Percentiles rank a stretch among this genome's conserved stretches.
Conservation (phyloP, 2,888 invertebrate species). For the Hoplodrina blanda region DNA sequence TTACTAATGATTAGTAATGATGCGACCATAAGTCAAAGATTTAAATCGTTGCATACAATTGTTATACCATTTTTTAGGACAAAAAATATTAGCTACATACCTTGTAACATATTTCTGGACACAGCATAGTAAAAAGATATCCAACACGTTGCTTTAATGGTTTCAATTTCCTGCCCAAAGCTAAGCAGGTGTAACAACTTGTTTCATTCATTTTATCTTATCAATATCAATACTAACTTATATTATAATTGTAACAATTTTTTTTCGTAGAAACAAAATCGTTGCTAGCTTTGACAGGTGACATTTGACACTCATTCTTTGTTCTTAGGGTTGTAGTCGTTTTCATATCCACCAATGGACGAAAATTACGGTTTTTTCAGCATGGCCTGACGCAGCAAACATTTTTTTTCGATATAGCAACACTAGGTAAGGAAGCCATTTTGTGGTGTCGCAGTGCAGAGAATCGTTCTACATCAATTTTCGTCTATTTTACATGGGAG, state of each 20-base stretch:
- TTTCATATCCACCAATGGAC: too few species aligned
- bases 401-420: conserved; percentile 64
- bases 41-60: too few species aligned
- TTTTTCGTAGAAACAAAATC: too few species aligned
- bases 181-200: conserved; percentile 25
- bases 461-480: conserved; percentile 82
- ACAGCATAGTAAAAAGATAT: conserved; percentile 10
- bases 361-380: not conserved
- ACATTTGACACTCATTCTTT: too few species aligned
- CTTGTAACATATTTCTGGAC: conserved; percentile 21
- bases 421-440: conserved; percentile 88
- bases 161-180: conserved; percentile 2
- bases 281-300: too few species aligned
- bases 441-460: conserved; percentile 87
- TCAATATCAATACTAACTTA: too few species aligned
- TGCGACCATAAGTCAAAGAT: too few species aligned
- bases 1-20: too few species aligned
- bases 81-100: not conserved
- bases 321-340: too few species aligned
- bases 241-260: too few species aligned
- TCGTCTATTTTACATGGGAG: conserved; percentile 90
- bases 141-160: conserved; percentile 2
- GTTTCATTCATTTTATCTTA: conserved; percentile 8
- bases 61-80: too few species aligned
- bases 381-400: not conserved